Evolutionary conservation across 2,888 invertebrate species (phyloP).

Genomic region (Lochmaea crataegi): DNA sequence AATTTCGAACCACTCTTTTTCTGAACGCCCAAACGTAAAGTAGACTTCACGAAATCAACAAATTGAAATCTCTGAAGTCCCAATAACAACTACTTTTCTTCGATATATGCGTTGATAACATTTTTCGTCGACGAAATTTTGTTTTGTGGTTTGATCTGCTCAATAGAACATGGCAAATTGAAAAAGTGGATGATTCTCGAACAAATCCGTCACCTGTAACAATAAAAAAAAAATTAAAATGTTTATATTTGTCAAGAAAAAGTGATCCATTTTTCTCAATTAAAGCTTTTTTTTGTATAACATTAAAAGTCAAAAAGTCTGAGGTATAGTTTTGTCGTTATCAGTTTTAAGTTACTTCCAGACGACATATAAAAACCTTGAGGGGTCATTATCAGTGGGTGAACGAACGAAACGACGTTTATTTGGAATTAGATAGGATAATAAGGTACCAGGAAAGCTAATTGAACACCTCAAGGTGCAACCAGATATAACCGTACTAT

Average conservation of each 20-base stretch:
- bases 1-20: slow-evolving; percentile 11
- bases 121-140: slow-evolving; percentile 26
- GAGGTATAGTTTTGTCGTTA: not conserved
- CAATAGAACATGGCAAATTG: slow-evolving; percentile 4
- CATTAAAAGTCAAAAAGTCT: not conserved
- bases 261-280: not conserved
- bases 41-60: slow-evolving; percentile 36
- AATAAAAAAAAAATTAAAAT: slow-evolving; percentile 2
- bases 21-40: slow-evolving; percentile 8
- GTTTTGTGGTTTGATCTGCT: slow-evolving; percentile 7
- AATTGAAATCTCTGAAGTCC: slow-evolving; percentile 33
- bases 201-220: slow-evolving; percentile 17
- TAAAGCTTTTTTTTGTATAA: not conserved
- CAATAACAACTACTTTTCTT: slow-evolving; percentile 37
- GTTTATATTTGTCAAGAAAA: not conserved
- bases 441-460: slow-evolving; percentile 42
- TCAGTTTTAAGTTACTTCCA: not conserved
- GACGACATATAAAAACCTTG: slow-evolving; percentile 21
- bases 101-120: slow-evolving; percentile 31
- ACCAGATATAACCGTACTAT: slow-evolving; percentile 20
- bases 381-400: slow-evolving; percentile 49
- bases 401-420: slow-evolving; percentile 41
- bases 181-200: not conserved
- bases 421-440: slow-evolving; percentile 47
- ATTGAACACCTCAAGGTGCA: slow-evolving; percentile 37